Evolutionary conservation across 2,888 invertebrate species (phyloP).

Genomic region (Drosophila quasianomalipes): DNA sequence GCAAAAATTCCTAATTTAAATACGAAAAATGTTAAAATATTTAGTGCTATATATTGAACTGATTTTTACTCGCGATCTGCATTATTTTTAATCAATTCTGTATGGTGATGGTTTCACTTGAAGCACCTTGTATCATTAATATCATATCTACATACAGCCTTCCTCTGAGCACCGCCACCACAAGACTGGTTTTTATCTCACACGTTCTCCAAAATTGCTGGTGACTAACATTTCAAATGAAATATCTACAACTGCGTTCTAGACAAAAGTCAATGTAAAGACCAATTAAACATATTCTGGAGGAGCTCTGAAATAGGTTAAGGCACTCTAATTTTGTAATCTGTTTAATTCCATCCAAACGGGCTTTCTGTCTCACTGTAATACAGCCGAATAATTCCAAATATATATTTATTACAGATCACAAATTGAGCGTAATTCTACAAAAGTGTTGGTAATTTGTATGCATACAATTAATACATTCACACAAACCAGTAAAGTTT

Average conservation of each 20-base stretch:
- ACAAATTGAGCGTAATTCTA: neutral
- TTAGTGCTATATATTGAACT: neutral
- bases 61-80: neutral
- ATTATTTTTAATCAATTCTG: neutral
- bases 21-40: neutral
- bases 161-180: neutral
- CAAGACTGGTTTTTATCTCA: neutral
- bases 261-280: neutral
- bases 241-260: neutral
- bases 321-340: neutral
- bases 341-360: neutral
- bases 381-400: neutral
- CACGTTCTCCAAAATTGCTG: neutral
- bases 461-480: neutral
- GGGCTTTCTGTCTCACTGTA: neutral
- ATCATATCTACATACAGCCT: neutral
- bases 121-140: neutral
- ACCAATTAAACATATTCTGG: neutral
- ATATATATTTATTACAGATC: neutral
- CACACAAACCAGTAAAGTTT: neutral
- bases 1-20: neutral
- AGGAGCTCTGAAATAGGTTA: neutral
- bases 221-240: neutral
- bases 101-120: neutral
- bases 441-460: neutral